These are phyloP conservation scores for Lithobates pipiens DNA, from an alignment of 2,797 vertebrate genomes.

Conservation along the genomic window DNA sequence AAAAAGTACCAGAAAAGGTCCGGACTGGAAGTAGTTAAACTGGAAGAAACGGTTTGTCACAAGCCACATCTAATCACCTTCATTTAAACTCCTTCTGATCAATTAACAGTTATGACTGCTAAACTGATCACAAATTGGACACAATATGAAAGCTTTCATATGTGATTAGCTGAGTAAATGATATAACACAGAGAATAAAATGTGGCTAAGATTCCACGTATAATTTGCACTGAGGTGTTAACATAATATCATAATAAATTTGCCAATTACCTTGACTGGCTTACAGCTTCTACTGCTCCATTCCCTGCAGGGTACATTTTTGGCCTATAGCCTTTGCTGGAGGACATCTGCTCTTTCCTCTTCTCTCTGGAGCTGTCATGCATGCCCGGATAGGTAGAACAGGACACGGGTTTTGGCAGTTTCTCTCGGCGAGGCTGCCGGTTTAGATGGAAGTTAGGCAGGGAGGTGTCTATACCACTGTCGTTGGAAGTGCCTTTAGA, in stretches of 20 bases:
- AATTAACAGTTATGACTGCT: too few species aligned
- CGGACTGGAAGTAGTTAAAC: too few species aligned
- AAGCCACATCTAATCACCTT: too few species aligned
- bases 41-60: too few species aligned
- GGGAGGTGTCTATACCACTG: constrained; percentile 87
- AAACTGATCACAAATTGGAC: too few species aligned
- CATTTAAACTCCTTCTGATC: too few species aligned
- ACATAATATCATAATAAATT: not conserved
- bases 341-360: constrained; percentile 78
- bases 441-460: constrained; percentile 69
- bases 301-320: constrained; percentile 75
- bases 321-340: constrained; percentile 80
- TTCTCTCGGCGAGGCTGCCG: constrained; percentile 66
- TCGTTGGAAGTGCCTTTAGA: constrained; percentile 89
- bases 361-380: constrained; percentile 71
- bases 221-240: not conserved
- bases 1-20: too few species aligned
- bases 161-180: too few species aligned
- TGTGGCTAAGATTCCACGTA: not conserved
- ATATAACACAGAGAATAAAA: too few species aligned
- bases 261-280: constrained; percentile 14
- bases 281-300: not conserved
- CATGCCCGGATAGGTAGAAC: constrained; percentile 74
- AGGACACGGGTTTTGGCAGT: constrained; percentile 75
- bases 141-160: too few species aligned